A percentile compares a stretch with the other conserved stretches of the same genome.
Evolutionary conservation across 1,140 invertebrate species (phyloP).

Genomic region (Penaeus japonicus): DNA sequence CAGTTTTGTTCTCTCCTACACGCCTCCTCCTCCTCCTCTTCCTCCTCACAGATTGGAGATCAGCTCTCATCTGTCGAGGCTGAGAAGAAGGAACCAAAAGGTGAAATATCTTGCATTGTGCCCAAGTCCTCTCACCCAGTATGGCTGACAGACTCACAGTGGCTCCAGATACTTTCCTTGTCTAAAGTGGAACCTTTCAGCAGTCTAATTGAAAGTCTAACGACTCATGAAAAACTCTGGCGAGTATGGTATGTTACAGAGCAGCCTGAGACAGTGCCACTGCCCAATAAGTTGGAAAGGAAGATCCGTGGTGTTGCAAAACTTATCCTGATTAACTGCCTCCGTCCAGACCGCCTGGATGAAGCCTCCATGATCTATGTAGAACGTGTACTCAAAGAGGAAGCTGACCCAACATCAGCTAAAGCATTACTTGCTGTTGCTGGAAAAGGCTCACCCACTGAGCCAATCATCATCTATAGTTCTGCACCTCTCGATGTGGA

Average conservation of each 20-base stretch:
- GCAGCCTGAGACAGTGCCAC: slow-evolving; percentile 40
- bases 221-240: slow-evolving; percentile 44
- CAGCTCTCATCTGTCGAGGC: not conserved
- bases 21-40: not conserved
- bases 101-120: not conserved
- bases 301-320: slow-evolving; percentile 47
- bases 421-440: slow-evolving; percentile 47
- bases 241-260: slow-evolving; percentile 57
- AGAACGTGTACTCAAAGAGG: slow-evolving; percentile 31
- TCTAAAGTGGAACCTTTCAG: slow-evolving; percentile 24
- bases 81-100: not conserved
- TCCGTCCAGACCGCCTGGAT: slow-evolving; percentile 49
- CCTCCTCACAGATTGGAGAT: not conserved
- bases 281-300: slow-evolving; percentile 52
- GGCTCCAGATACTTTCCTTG: slow-evolving; percentile 18
- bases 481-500: slow-evolving; percentile 37
- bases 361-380: slow-evolving; percentile 50
- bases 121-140: not conserved
- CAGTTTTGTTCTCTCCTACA: slow-evolving; percentile 46
- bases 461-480: slow-evolving; percentile 41
- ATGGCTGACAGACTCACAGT: slow-evolving; percentile 42
- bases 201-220: slow-evolving; percentile 35
- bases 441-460: slow-evolving; percentile 23
- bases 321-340: slow-evolving; percentile 48
- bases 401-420: slow-evolving; percentile 23